Percentiles rank a stretch among this genome's conserved stretches.
Conservation (phyloP, 2,113 vertebrate genomes). For the Aphelocoma coerulescens region DNA sequence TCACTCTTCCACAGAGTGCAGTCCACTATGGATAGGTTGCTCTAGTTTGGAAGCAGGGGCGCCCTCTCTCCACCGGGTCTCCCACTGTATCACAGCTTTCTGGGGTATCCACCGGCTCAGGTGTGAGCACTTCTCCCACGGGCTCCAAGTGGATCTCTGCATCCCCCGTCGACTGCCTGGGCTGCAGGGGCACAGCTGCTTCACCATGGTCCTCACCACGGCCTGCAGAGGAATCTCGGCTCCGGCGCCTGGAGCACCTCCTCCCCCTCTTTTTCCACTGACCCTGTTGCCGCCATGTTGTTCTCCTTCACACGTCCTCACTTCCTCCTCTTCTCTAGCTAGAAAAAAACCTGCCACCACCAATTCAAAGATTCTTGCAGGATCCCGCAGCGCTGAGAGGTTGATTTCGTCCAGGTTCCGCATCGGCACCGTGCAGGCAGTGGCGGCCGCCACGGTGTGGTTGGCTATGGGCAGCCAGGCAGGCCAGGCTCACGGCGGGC, state of each 20-base stretch:
- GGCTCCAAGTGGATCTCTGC: neutral
- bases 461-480: neutral
- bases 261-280: neutral
- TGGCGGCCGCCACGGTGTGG: fast-evolving
- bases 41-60: neutral
- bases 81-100: neutral
- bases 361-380: neutral
- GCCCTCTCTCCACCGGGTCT: neutral
- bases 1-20: neutral
- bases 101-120: neutral
- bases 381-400: neutral
- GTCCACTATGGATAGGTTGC: neutral
- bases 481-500: neutral
- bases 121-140: neutral
- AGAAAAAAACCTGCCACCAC: neutral
- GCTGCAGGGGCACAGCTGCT: neutral
- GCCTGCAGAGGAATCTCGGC: neutral
- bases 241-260: neutral
- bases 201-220: neutral
- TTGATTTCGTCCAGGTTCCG: neutral
- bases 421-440: fast-evolving
- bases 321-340: neutral
- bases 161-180: neutral
- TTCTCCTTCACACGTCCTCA: neutral
- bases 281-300: neutral